Percentiles rank a stretch among this genome's conserved stretches.
Evolutionary conservation across 2,113 vertebrate genomes (phyloP).

Genomic region (Gila orcuttii): DNA sequence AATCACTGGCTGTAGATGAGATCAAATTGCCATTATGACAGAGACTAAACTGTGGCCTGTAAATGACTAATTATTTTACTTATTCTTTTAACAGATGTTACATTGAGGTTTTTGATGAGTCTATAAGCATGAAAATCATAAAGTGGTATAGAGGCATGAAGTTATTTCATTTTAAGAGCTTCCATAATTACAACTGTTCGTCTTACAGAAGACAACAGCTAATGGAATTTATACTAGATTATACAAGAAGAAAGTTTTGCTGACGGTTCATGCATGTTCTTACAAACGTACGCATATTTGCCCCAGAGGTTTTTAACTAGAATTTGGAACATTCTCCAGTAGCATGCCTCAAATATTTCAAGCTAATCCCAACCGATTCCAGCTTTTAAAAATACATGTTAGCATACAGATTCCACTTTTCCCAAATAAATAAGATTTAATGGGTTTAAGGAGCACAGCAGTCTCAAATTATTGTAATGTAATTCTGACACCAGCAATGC

Average conservation of each 20-base stretch:
- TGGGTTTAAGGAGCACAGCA: too few species aligned
- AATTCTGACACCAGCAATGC: neutral
- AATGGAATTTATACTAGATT: constrained; percentile 14
- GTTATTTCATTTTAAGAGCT: constrained; percentile 10
- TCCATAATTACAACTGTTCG: constrained; percentile 8
- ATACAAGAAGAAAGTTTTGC: constrained; percentile 48
- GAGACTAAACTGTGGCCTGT: neutral
- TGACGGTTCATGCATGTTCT: constrained; percentile 44
- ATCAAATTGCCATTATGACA: neutral
- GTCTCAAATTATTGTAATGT: neutral
- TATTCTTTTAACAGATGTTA: neutral
- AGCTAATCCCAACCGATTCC: constrained; percentile 17
- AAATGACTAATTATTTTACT: neutral
- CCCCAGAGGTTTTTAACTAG: constrained; percentile 32
- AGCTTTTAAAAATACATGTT: constrained; percentile 1
- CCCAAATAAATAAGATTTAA: neutral
- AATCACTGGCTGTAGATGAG: constrained; percentile 2
- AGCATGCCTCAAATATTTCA: constrained; percentile 7
- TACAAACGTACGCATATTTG: constrained; percentile 8
- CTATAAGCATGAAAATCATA: neutral
- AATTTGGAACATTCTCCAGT: constrained; percentile 30
- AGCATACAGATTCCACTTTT: neutral
- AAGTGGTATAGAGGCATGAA: neutral
- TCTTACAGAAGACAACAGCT: neutral
- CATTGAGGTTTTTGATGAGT: constrained; percentile 6